Conservation (phyloP, 2,797 vertebrate genomes). For the Xenentodon cancila region DNA sequence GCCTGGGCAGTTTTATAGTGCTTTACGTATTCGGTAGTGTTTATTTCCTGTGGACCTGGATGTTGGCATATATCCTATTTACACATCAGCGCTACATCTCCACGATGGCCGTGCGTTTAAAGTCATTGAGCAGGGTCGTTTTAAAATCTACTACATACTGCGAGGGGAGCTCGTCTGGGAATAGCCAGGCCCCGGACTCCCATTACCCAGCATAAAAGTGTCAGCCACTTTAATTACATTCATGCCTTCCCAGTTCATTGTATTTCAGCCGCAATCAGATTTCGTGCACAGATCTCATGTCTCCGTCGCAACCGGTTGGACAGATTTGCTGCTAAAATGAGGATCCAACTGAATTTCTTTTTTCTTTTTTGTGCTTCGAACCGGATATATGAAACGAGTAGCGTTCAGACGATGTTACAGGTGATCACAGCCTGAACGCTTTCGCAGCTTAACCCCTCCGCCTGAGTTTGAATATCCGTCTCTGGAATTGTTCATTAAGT, state of each 20-base stretch:
- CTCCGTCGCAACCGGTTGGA: conserved; percentile 64
- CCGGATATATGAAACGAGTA: conserved; percentile 42
- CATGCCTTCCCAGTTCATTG: conserved; percentile 80
- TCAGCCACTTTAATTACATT: conserved; percentile 85
- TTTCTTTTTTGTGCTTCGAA: conserved; percentile 12
- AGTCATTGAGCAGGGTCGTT: conserved; percentile 93
- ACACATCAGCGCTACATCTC: conserved; percentile 97
- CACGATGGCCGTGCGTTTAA: conserved; percentile 92
- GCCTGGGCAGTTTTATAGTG: conserved; percentile 52
- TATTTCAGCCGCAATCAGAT: conserved; percentile 80
- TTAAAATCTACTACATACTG: conserved; percentile 91
- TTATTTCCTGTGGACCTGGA: conserved; percentile 90
- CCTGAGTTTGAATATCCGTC: conserved; percentile 63
- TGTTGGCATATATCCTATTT: conserved; percentile 99
- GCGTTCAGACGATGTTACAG: conserved; percentile 54
- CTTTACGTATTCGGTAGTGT: conserved; percentile 71
- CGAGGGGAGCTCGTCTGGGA: conserved; percentile 87
- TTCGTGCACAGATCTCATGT: conserved; percentile 72
- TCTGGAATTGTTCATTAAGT: conserved; percentile 73
- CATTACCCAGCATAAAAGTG: conserved; percentile 87
- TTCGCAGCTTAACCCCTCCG: conserved; percentile 43
- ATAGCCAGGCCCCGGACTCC: conserved; percentile 86
- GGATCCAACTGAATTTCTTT: conserved; percentile 22
- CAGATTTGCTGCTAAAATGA: conserved; percentile 42
- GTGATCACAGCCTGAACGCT: conserved; percentile 44